Base-by-base conservation (phyloP, 2,888 invertebrate species). In the Peribatodes rhomboidaria region DNA sequence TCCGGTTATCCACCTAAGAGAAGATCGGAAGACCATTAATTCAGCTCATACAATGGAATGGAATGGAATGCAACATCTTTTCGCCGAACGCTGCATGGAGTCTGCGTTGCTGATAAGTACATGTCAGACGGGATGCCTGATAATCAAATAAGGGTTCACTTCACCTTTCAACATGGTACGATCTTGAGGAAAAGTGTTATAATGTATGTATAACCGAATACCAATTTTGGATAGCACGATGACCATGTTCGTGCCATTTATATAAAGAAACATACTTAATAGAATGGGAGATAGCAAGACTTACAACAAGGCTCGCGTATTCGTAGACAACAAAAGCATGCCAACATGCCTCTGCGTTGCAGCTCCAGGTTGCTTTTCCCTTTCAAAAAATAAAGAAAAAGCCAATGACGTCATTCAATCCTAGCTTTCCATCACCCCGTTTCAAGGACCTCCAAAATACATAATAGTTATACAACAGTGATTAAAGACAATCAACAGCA, bases 391-490 rank as follows among this genome's bases (percentile, higher is more conserved):
- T 35, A 35, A 11, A 35, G 3, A 7, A 11, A 27, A 6, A 27
- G 27, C 6, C 6, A 27, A 27, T 27, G 27, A 27, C 6, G 27
- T 6, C 27, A 6, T 27, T 27, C 27, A 27, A 27, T 27, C 27
- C 27, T 27, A 6, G 2, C 10, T 41, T 46, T 13, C 13, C 14
- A 6, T n/a, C n/a, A 20, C 35, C 22, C 11, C 22, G 2, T 22
- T n/a, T 6, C 41, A 54, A 31, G 55, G 42, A 55, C 55, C 55
- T 44, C 35, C 31, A 41, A 54, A 47, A 16, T 46, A 33, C 13
- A 50, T 60, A 59, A 62, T 64, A 44, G 46, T 67, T 63, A 65
- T 67, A 65, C 60, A 61, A 65, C 41, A 50, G 44, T 53, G 47
- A 50, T 49, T 31, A 52, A 52, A 27, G 3, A 33, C 16, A 46